Evolutionary conservation across 2,113 vertebrate species (phyloP).

Genomic region (Corythoichthys intestinalis): DNA sequence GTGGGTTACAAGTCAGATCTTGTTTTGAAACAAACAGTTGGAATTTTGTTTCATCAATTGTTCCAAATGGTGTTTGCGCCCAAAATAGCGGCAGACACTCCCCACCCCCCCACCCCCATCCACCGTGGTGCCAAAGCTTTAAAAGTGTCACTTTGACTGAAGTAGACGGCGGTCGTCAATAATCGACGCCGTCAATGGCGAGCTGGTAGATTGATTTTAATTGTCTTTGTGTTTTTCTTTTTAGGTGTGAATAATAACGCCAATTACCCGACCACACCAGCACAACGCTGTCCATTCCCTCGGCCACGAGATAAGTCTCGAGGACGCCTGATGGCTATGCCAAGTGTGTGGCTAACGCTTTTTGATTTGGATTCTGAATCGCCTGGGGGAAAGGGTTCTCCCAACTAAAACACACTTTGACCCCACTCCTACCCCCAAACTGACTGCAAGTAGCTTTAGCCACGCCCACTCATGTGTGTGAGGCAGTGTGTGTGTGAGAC

Average conservation of each 20-base stretch:
- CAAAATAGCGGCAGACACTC: not conserved
- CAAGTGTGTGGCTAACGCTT: too few relatives aligned
- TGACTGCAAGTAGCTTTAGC: not conserved
- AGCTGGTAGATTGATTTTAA: not conserved
- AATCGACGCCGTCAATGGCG: not conserved
- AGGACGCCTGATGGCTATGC: not conserved
- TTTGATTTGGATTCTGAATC: too few relatives aligned
- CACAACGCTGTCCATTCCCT: too few relatives aligned
- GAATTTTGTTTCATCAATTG: too few relatives aligned
- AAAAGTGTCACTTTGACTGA: not conserved
- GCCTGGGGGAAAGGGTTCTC: not conserved
- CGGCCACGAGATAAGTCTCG: not conserved
- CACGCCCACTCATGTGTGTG: not conserved
- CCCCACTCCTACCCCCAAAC: not conserved
- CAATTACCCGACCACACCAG: not conserved
- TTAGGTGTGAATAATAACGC: not conserved
- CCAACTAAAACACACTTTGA: not conserved
- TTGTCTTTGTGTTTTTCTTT: not conserved
- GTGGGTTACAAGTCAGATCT: too few relatives aligned
- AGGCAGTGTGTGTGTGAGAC: not conserved
- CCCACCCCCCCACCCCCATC: not conserved
- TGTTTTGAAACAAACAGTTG: too few relatives aligned
- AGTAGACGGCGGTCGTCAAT: not conserved
- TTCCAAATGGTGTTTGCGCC: not conserved
- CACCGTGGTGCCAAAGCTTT: not conserved